A percentile compares a stretch with the other conserved stretches of the same genome.
These are phyloP conservation scores for Dicrurus megarhynchus DNA, from an alignment of 2,113 vertebrate genomes.

Conservation along the genomic window DNA sequence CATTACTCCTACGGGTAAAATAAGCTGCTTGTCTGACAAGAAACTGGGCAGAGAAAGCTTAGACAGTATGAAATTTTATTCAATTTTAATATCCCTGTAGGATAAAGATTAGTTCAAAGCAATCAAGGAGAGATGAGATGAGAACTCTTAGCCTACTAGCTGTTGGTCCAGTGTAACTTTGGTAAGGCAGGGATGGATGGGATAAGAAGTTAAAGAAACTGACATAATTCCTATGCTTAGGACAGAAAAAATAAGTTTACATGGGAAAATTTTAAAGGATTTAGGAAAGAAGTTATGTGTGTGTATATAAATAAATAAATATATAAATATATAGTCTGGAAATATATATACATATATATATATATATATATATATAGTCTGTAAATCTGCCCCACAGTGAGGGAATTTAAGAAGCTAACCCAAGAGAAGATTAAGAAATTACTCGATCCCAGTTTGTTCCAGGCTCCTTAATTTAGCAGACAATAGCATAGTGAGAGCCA, in stretches of 20 bases:
- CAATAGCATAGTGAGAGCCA: not conserved
- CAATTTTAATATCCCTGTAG: not conserved
- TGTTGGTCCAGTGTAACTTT: not conserved
- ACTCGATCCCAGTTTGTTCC: not conserved
- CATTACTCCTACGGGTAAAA: not conserved
- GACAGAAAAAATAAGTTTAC: not conserved
- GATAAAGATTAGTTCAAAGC: not conserved
- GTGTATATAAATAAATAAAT: too few species aligned
- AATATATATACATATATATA: not conserved
- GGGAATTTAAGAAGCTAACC: not conserved
- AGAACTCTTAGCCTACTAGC: not conserved
- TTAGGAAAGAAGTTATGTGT: not conserved
- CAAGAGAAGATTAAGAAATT: not conserved
- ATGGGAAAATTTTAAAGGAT: not conserved
- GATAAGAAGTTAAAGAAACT: not conserved
- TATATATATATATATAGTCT: not conserved
- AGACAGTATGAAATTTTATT: not conserved
- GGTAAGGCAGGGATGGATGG: not conserved
- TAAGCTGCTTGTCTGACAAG: not conserved
- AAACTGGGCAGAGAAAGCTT: not conserved
- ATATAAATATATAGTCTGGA: not conserved
- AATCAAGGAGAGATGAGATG: not conserved
- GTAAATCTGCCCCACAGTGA: not conserved
- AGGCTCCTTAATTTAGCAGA: not conserved
- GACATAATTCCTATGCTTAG: not conserved